Evolutionary conservation across 2,888 invertebrate genomes (phyloP).

Genomic region (Sphaerophoria taeniata): DNA sequence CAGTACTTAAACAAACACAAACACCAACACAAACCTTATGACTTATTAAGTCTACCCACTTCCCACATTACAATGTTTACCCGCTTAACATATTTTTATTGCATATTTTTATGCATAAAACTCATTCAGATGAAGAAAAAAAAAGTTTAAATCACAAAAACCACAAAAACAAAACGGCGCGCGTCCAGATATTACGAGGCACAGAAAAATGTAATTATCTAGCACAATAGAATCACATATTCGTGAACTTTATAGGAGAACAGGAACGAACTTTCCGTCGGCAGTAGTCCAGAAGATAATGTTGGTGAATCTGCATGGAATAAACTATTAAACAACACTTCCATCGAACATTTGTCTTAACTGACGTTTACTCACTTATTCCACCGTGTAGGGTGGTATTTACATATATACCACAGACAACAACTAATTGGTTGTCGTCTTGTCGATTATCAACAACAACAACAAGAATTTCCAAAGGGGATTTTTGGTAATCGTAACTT

Average conservation of each 20-base stretch:
- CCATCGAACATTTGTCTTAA: too few relatives aligned
- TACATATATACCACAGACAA: too few relatives aligned
- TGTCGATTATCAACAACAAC: too few relatives aligned
- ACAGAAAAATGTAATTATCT: constrained; percentile 69
- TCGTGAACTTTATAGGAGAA: not conserved
- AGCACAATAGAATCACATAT: constrained; percentile 61
- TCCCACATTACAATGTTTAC: constrained; percentile 35
- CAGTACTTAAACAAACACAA: constrained; percentile 1
- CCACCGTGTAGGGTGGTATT: too few relatives aligned
- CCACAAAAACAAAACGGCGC: constrained; percentile 41
- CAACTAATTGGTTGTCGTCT: too few relatives aligned
- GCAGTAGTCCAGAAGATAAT: not conserved
- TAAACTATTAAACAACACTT: too few relatives aligned
- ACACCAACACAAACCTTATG: not conserved
- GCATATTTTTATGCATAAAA: constrained; percentile 43
- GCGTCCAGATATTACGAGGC: constrained; percentile 33
- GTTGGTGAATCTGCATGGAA: not conserved
- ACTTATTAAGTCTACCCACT: constrained; percentile 4
- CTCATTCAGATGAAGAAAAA: constrained; percentile 6
- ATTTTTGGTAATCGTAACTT: too few relatives aligned
- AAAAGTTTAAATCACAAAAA: not conserved
- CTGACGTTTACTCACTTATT: too few relatives aligned
- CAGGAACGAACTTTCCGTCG: not conserved
- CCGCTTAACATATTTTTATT: constrained; percentile 43
- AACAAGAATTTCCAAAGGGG: too few relatives aligned